These are phyloP conservation scores for Harpagoxenus sublaevis DNA, from an alignment of 2,888 invertebrate genomes.

Conservation along the genomic window DNA sequence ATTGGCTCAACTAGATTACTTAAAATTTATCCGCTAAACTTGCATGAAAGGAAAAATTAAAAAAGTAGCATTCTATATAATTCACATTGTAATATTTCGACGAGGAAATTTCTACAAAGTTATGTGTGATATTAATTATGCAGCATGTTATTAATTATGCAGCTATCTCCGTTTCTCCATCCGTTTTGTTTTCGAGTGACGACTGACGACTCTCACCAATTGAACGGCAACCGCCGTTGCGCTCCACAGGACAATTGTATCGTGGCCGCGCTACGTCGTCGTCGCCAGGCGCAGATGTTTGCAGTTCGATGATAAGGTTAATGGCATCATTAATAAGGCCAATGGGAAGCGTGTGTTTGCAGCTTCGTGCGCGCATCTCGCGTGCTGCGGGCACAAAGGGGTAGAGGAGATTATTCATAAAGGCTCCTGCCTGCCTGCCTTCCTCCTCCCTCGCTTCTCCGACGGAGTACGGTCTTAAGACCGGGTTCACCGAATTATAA, in stretches of 20 bases:
- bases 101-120: background rate
- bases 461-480: constrained; percentile 60
- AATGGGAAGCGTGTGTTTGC: constrained; percentile 74
- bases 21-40: background rate
- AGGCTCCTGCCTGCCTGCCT: background rate
- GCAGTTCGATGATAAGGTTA: constrained; percentile 79
- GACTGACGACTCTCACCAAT: constrained; percentile 30
- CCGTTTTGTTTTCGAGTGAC: constrained; percentile 14
- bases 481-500: constrained; percentile 81
- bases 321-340: constrained; percentile 81
- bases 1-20: background rate
- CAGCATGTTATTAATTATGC: background rate
- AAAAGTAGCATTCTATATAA: background rate
- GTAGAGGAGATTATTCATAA: constrained; percentile 71
- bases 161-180: constrained; percentile 15
- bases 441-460: constrained; percentile 7
- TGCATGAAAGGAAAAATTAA: background rate
- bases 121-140: too few relatives aligned
- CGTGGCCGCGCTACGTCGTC: constrained; percentile 34
- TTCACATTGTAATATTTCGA: background rate
- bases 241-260: constrained; percentile 49
- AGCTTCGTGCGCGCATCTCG: constrained; percentile 65
- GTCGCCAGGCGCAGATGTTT: constrained; percentile 69
- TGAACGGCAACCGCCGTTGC: constrained; percentile 22
- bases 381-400: constrained; percentile 63